Evolutionary conservation across 1,140 invertebrate genomes (phyloP), one percentile per base, ranked within the genome.

Genomic region (Homalodisca vitripennis): DNA sequence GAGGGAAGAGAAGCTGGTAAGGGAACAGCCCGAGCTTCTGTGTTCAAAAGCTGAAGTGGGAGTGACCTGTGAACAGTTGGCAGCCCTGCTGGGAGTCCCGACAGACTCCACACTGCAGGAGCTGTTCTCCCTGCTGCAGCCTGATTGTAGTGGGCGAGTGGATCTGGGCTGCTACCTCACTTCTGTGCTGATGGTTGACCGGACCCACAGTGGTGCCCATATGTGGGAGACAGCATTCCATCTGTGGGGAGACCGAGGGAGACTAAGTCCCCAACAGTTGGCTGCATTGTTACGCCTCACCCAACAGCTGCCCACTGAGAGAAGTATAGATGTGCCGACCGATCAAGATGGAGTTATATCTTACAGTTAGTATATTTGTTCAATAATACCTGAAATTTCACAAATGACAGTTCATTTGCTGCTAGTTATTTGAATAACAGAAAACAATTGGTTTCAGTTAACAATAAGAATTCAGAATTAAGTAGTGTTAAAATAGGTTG

Each of bases 81-180:
- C 70, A 55, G 77, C 3, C 51, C 71, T 70, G 75, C 74, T 51
- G 70, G 85, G 84, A 1, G 76, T 87, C 62, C 78, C 82, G 31
- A 73, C 79, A 27, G 82, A 83, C 51, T 77, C 74, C 0, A 82
- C 83, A 71, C 79, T 82, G 68, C 77, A 82, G 34, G 79, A 82
- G n/a, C 78, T 76, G 65, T 78, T 79, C 26, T 67, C 71, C 30
- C 70, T 62, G 17, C 41, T 66, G 22, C 26, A 47, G 13, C 55
- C 22, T 27, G 55, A 60, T 17, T 10, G 17, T 17, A 41, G 34
- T 17, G 34, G 34, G 6, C 34, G 34, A 41, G 34, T 17, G 6
- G 34, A 41, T 17, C 17, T 41, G 6, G 6, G 6, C 6, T 17
- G 6, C 6, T 41, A 41, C 17, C 34, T 41, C 6, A 6, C 17